phyloP scores from a whole-genome alignment of 1,140 invertebrate species.

The Andrena cerasifolii region DNA sequence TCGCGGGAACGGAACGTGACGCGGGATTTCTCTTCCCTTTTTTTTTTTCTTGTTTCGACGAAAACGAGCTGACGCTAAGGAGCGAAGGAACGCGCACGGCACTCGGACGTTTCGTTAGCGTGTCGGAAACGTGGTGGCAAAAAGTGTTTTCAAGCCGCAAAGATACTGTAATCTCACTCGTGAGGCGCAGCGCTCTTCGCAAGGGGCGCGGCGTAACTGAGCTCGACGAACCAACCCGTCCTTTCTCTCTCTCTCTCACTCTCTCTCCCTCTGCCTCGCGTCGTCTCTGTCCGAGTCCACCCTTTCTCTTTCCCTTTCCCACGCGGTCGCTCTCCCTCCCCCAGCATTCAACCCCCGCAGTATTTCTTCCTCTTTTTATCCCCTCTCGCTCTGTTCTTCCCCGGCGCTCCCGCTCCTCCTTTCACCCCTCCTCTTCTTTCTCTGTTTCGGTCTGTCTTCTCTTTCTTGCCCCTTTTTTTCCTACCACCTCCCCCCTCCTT shows the following conservation, averaged over 20 bases:
- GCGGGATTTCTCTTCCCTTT: too few species aligned
- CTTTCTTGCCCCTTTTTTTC: slow-evolving; percentile 24
- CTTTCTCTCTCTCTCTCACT: slow-evolving; percentile 57
- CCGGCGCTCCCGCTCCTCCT: slow-evolving; percentile 20
- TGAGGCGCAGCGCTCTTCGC: slow-evolving; percentile 76
- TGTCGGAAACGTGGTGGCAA: slow-evolving; percentile 32
- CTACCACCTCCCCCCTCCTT: too few species aligned
- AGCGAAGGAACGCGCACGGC: neutral
- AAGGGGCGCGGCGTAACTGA: slow-evolving; percentile 81
- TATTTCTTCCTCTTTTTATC: too few species aligned
- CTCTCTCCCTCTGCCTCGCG: slow-evolving; percentile 51
- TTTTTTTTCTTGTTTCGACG: too few species aligned
- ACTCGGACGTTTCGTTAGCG: neutral
- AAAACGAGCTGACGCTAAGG: too few species aligned
- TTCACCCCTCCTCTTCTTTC: neutral
- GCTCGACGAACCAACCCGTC: slow-evolving; percentile 70
- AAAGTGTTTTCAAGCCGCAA: slow-evolving; percentile 28
- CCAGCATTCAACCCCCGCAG: neutral
- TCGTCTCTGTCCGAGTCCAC: slow-evolving; percentile 36
- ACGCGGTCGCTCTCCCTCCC: slow-evolving; percentile 13
- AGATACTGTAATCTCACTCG: slow-evolving; percentile 55
- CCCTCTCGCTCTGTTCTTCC: slow-evolving; percentile 51
- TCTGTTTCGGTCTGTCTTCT: slow-evolving; percentile 25
- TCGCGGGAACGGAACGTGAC: too few species aligned
- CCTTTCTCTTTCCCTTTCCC: slow-evolving; percentile 3